phyloP scores from a whole-genome alignment of 2,113 vertebrate genomes.

The Bubalus kerabau region DNA sequence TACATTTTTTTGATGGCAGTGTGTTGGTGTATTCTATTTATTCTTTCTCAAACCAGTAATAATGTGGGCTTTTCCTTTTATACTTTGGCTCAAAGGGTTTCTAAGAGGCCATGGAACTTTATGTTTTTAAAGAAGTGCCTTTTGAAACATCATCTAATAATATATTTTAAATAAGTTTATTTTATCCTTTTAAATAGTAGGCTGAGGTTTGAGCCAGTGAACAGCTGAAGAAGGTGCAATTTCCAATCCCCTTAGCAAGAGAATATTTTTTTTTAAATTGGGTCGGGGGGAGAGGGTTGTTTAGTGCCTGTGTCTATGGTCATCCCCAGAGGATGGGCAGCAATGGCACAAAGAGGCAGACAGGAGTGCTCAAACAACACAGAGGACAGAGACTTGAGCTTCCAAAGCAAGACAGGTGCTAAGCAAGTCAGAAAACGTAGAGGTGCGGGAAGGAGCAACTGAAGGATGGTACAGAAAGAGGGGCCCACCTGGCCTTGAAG shows the following conservation, averaged over 20 bases:
- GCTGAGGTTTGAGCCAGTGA: background rate
- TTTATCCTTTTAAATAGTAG: background rate
- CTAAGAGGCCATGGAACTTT: background rate
- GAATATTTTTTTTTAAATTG: background rate
- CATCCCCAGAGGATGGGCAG: background rate
- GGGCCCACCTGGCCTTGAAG: background rate
- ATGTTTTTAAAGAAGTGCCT: background rate
- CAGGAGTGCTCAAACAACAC: background rate
- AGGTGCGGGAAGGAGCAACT: background rate
- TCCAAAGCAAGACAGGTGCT: background rate
- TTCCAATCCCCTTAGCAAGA: background rate
- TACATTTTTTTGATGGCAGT: background rate
- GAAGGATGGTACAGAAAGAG: background rate
- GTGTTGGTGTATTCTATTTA: no score
- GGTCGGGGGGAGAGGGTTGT: fast-evolving
- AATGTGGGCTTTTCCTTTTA: background rate
- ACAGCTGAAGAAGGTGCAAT: background rate
- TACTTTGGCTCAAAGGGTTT: background rate
- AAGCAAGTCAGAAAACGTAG: background rate
- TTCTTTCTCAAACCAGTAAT: background rate
- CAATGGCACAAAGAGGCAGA: no score
- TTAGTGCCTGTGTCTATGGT: no score
- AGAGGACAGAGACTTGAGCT: background rate
- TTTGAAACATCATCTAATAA: background rate
- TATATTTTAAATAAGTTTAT: background rate